Percentiles rank a stretch among this genome's conserved stretches.
Evolutionary conservation across 2,113 vertebrate genomes (phyloP).

Genomic region (Paramisgurnus dabryanus): DNA sequence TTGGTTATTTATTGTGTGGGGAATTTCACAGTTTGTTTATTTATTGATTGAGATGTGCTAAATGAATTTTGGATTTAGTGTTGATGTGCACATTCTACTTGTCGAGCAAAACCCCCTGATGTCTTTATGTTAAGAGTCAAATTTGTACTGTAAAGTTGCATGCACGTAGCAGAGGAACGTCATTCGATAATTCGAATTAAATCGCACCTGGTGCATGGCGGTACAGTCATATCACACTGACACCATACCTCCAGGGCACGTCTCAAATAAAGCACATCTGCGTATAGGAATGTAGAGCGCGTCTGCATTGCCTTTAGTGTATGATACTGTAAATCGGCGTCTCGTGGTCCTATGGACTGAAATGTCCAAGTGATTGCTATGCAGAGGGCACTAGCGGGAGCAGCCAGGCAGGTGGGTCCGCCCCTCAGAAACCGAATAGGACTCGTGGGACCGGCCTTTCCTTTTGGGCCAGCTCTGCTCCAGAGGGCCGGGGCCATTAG

Average conservation of each 20-base stretch:
- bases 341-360: conserved; percentile 21
- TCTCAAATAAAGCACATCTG: conserved; percentile 33
- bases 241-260: conserved; percentile 36
- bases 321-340: neutral
- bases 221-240: conserved; percentile 31
- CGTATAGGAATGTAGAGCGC: neutral
- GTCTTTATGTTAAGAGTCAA: no score
- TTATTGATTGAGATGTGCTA: no score
- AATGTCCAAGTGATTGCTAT: conserved; percentile 53
- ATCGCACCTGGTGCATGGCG: conserved; percentile 33
- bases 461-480: conserved; percentile 73
- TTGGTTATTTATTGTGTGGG: no score
- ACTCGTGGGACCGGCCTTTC: conserved; percentile 78
- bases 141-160: neutral
- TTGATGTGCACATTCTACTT: neutral
- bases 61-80: no score
- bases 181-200: conserved; percentile 47
- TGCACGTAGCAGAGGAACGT: conserved; percentile 15
- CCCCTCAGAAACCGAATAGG: conserved; percentile 80
- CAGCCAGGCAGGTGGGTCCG: conserved; percentile 71
- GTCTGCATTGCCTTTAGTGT: neutral
- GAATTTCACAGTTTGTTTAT: no score
- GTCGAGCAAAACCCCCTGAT: no score
- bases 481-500: conserved; percentile 74
- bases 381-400: conserved; percentile 60